These are phyloP conservation scores for Phlogophora meticulosa DNA, from an alignment of 2,888 invertebrate species.

Conservation along the genomic window DNA sequence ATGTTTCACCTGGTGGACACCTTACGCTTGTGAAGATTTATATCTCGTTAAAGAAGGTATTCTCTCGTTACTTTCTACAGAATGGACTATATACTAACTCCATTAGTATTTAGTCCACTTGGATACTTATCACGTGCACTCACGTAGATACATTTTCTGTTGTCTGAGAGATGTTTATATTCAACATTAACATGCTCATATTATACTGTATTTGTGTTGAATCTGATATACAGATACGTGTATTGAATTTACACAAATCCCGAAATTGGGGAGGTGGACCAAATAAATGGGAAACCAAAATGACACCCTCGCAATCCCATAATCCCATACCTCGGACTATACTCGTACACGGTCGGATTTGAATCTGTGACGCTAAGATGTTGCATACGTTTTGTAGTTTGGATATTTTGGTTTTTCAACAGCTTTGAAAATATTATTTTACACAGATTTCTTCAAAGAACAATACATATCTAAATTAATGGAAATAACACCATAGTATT, in stretches of 20 bases:
- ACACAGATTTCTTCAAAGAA: too few relatives aligned
- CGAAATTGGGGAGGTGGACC: conserved; percentile 58
- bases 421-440: too few relatives aligned
- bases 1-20: conserved; percentile 39
- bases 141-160: background rate
- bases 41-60: background rate
- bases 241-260: conserved; percentile 47
- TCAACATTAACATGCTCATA: background rate
- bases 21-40: conserved; percentile 23
- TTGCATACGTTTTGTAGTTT: conserved; percentile 33
- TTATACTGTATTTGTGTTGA: conserved; percentile 12
- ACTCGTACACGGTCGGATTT: conserved; percentile 73
- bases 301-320: conserved; percentile 79
- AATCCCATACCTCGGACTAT: conserved; percentile 76
- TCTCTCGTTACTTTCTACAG: background rate
- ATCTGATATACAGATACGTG: conserved; percentile 23
- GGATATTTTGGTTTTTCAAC: background rate
- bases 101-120: background rate
- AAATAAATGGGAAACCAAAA: conserved; percentile 82
- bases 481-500: too few relatives aligned
- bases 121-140: background rate
- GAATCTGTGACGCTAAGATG: conserved; percentile 72
- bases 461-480: too few relatives aligned
- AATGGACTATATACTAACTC: background rate
- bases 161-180: background rate